Evolutionary conservation across 2,797 vertebrate species (phyloP).

Genomic region (Hippocampus kuda): DNA sequence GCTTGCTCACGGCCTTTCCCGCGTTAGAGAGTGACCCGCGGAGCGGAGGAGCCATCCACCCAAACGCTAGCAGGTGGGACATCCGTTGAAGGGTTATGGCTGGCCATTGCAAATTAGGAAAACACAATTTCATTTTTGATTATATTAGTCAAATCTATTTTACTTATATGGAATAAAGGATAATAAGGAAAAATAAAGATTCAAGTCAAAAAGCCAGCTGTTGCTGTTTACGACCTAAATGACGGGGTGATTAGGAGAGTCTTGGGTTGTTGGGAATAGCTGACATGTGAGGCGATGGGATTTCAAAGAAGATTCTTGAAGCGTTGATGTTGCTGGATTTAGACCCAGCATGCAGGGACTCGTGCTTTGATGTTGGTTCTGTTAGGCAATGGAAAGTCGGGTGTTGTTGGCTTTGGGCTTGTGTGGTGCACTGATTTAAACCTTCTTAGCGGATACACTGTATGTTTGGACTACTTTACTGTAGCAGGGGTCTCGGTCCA

Average conservation of each 20-base stretch:
- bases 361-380: slow-evolving; percentile 5
- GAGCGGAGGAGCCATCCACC: no score
- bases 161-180: not conserved
- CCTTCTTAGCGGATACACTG: not conserved
- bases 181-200: not conserved
- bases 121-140: no score
- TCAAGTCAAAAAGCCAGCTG: not conserved
- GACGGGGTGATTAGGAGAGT: not conserved
- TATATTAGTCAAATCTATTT: not conserved
- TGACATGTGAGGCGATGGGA: slow-evolving; percentile 2
- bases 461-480: not conserved
- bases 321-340: slow-evolving; percentile 1
- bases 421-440: not conserved
- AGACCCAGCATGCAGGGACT: not conserved
- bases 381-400: not conserved
- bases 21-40: no score
- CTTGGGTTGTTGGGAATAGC: slow-evolving; percentile 3
- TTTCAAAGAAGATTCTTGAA: slow-evolving; percentile 10
- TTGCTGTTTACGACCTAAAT: slow-evolving; percentile 5
- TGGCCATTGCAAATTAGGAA: no score
- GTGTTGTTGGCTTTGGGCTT: not conserved
- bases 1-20: no score
- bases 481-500: not conserved
- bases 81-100: no score
- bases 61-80: no score